Evolutionary conservation across 2,113 vertebrate genomes (phyloP).

Genomic region (Tragelaphus imberbis): DNA sequence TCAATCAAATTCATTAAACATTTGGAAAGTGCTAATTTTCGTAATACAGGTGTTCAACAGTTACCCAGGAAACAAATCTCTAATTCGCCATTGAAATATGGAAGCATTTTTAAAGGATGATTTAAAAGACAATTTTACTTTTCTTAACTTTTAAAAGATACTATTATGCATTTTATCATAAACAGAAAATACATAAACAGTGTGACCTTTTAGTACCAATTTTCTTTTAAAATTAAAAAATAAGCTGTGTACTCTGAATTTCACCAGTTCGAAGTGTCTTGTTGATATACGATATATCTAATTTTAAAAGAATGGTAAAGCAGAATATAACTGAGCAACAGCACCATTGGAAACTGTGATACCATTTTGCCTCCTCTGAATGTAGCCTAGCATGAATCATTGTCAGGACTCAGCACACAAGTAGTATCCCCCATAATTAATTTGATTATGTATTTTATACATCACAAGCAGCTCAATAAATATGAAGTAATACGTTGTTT

Average conservation of each 20-base stretch:
- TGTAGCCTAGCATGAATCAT: neutral
- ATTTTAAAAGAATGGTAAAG: neutral
- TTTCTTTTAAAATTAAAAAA: constrained; percentile 32
- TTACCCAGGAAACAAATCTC: neutral
- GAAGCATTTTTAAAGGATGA: neutral
- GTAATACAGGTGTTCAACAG: neutral
- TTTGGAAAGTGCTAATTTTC: neutral
- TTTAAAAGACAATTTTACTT: constrained; percentile 1
- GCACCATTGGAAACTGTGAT: neutral
- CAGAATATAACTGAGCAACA: neutral
- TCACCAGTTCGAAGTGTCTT: neutral
- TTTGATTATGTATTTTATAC: neutral
- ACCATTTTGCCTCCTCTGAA: neutral
- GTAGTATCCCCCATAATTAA: neutral
- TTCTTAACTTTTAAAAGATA: neutral
- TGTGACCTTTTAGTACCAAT: neutral
- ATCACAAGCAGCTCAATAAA: neutral
- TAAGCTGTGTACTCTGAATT: neutral
- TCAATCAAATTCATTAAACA: neutral
- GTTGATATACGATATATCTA: neutral
- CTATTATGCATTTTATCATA: neutral
- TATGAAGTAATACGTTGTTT: neutral
- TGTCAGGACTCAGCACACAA: neutral
- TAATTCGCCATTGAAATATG: neutral
- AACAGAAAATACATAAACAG: neutral